Conservation (phyloP, 2,888 invertebrate genomes). For the Cosmopolites sordidus region DNA sequence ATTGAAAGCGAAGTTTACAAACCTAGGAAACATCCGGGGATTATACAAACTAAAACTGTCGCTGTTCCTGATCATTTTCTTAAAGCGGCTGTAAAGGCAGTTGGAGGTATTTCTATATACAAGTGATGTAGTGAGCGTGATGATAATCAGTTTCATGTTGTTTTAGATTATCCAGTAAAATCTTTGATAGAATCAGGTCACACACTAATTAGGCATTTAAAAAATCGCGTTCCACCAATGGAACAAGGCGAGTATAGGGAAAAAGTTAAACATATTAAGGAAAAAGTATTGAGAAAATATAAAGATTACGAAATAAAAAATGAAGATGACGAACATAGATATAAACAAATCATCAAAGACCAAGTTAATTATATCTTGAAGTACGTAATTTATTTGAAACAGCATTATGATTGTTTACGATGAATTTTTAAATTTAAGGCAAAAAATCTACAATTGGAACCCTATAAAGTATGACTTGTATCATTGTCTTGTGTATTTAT, state of each 20-base stretch:
- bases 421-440: slow-evolving; percentile 34
- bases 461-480: slow-evolving; percentile 65
- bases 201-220: slow-evolving; percentile 57
- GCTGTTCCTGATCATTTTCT: slow-evolving; percentile 59
- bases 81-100: slow-evolving; percentile 54
- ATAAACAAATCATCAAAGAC: slow-evolving; percentile 51
- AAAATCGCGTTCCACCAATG: slow-evolving; percentile 60
- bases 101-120: slow-evolving; percentile 48
- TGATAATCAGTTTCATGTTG: not conserved
- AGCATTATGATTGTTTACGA: not conserved
- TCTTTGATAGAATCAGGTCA: slow-evolving; percentile 53
- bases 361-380: slow-evolving; percentile 56
- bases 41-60: slow-evolving; percentile 53
- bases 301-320: slow-evolving; percentile 44
- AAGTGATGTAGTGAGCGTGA: too few relatives aligned
- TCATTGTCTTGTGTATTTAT: slow-evolving; percentile 65
- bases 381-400: too few relatives aligned
- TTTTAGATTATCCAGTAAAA: slow-evolving; percentile 55
- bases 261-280: slow-evolving; percentile 49
- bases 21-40: slow-evolving; percentile 71
- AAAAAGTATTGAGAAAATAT: slow-evolving; percentile 32
- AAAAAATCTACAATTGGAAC: slow-evolving; percentile 68
- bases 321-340: slow-evolving; percentile 47
- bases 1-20: slow-evolving; percentile 56
- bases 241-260: slow-evolving; percentile 54